These are phyloP conservation scores for Podocnemis expansa DNA, from an alignment of 2,113 vertebrate species.

Conservation along the genomic window DNA sequence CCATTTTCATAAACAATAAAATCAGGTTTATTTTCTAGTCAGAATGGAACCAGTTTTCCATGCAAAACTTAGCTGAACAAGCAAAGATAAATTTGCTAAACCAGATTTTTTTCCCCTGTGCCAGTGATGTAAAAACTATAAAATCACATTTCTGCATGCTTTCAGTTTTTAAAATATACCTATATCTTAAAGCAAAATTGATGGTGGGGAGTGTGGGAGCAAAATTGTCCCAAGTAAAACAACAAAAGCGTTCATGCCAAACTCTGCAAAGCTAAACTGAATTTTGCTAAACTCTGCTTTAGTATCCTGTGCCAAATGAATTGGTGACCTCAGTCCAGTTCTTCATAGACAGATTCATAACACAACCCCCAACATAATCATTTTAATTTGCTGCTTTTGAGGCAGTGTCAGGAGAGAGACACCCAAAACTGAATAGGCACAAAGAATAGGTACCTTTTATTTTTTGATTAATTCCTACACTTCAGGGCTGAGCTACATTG, in stretches of 20 bases:
- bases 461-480: neutral
- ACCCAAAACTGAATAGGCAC: neutral
- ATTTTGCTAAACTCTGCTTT: neutral
- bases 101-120: neutral
- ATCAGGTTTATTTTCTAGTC: neutral
- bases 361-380: neutral
- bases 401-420: neutral
- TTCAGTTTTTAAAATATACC: neutral
- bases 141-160: neutral
- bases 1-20: neutral
- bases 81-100: rapidly evolving
- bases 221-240: neutral
- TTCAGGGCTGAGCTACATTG: neutral
- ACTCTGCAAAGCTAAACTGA: neutral
- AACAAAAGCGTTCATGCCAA: neutral
- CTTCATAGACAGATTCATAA: neutral
- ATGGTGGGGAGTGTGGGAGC: rapidly evolving
- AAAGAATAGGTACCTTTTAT: neutral
- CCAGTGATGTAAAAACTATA: neutral
- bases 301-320: rapidly evolving
- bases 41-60: neutral
- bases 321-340: rapidly evolving
- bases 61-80: constrained; percentile 24
- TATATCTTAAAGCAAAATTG: neutral
- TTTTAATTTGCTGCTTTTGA: neutral